Conservation (phyloP, 2,113 vertebrate genomes). For the Dermatemys mawii region DNA sequence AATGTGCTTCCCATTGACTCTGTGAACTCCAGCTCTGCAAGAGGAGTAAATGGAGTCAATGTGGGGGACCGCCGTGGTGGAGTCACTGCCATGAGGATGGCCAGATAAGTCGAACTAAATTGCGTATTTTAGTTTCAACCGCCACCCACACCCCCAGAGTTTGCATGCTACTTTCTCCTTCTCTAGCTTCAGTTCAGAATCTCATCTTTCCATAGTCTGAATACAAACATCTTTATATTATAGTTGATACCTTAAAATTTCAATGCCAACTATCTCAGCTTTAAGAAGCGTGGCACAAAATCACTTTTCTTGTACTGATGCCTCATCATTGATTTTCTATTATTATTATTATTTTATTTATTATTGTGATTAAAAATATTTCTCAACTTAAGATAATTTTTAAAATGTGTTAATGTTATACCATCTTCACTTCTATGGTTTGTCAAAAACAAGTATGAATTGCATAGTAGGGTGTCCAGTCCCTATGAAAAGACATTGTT, state of each 20-base stretch:
- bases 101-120: too few relatives aligned
- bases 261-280: neutral
- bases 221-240: neutral
- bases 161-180: neutral
- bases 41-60: too few relatives aligned
- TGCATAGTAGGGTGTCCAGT: neutral
- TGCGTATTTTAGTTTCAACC: too few relatives aligned
- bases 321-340: neutral
- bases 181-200: neutral
- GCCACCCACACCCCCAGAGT: too few relatives aligned
- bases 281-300: neutral
- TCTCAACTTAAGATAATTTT: neutral
- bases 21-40: too few relatives aligned
- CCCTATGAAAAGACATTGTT: too few relatives aligned
- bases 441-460: neutral
- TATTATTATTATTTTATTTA: too few relatives aligned
- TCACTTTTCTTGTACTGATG: neutral
- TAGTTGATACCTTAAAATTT: neutral
- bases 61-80: too few relatives aligned
- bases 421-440: neutral
- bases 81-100: too few relatives aligned
- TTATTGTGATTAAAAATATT: neutral
- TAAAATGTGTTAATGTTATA: neutral
- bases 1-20: too few relatives aligned
- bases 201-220: neutral